These are phyloP conservation scores for Pogonomyrmex barbatus DNA, from an alignment of 1,140 invertebrate species.

Conservation along the genomic window DNA sequence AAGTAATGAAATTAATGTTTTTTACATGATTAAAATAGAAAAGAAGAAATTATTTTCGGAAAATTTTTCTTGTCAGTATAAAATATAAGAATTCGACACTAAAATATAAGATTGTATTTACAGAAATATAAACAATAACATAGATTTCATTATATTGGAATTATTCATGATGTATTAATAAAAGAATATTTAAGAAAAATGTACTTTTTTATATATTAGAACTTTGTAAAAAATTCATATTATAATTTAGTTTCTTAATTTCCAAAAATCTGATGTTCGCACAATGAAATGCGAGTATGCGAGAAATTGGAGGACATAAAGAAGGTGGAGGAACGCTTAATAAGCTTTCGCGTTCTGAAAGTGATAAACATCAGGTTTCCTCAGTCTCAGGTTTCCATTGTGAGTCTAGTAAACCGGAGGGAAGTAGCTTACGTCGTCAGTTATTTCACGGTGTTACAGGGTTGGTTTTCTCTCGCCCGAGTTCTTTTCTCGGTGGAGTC, in stretches of 20 bases:
- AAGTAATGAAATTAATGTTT: neutral
- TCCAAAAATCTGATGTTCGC: slow-evolving; percentile 24
- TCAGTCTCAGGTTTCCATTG: slow-evolving; percentile 57
- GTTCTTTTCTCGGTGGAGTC: slow-evolving; percentile 59
- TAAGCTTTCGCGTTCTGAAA: slow-evolving; percentile 46
- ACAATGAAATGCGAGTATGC: slow-evolving; percentile 17
- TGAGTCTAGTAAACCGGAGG: slow-evolving; percentile 49
- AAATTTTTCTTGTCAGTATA: neutral
- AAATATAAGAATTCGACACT: neutral
- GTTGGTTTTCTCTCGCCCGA: slow-evolving; percentile 63
- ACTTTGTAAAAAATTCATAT: neutral
- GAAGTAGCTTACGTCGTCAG: slow-evolving; percentile 64
- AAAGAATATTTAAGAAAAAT: neutral
- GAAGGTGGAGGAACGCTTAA: slow-evolving; percentile 28
- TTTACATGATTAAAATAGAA: neutral
- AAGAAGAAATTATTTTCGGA: neutral
- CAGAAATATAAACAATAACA: neutral
- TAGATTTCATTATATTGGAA: slow-evolving; percentile 7
- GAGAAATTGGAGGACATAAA: neutral
- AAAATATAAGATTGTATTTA: neutral
- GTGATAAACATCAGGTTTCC: slow-evolving; percentile 61
- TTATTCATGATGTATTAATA: neutral
- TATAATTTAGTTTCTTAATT: neutral
- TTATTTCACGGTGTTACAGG: slow-evolving; percentile 59
- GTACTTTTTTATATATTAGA: neutral